Percentiles rank a stretch among this genome's conserved stretches.
Conservation (phyloP, 2,113 vertebrate species). For the Vanacampus margaritifer region DNA sequence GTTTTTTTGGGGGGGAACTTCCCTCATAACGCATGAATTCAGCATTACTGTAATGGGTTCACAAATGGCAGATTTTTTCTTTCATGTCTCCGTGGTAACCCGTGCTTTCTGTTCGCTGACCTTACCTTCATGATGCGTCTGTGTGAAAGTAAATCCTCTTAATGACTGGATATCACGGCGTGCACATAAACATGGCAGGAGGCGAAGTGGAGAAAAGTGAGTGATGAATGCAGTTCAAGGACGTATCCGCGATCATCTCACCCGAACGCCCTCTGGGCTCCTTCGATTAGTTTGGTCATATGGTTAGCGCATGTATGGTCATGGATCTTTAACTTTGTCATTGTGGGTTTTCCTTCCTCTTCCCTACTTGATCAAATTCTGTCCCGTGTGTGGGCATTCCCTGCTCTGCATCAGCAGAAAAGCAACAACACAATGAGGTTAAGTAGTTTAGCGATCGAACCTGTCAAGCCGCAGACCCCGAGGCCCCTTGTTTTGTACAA, state of each 20-base stretch:
- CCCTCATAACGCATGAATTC: neutral
- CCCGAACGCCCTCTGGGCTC: constrained; percentile 45
- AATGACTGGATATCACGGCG: constrained; percentile 32
- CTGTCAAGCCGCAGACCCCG: constrained; percentile 17
- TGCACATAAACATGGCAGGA: constrained; percentile 54
- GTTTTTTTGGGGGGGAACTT: no score
- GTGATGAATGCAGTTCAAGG: constrained; percentile 62
- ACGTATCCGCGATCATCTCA: constrained; percentile 49
- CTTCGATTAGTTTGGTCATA: constrained; percentile 53
- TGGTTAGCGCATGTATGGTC: constrained; percentile 38
- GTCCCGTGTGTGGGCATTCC: constrained; percentile 3
- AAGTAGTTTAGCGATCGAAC: constrained; percentile 26
- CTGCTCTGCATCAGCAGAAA: constrained; percentile 26
- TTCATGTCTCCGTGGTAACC: constrained; percentile 24
- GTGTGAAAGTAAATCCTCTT: constrained; percentile 46
- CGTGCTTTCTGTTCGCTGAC: constrained; percentile 16
- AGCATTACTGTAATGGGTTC: neutral
- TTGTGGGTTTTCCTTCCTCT: constrained; percentile 26
- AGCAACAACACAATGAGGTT: constrained; percentile 33
- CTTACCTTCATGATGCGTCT: constrained; percentile 34
- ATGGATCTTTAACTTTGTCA: constrained; percentile 52
- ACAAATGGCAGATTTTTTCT: constrained; percentile 24
- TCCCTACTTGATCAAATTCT: constrained; percentile 1
- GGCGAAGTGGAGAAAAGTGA: constrained; percentile 35
- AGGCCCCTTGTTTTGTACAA: constrained; percentile 34